Evolutionary conservation across 1,140 invertebrate genomes (phyloP), one percentile per base, ranked within the genome.

Genomic region (Drosophila nigromelanica): DNA sequence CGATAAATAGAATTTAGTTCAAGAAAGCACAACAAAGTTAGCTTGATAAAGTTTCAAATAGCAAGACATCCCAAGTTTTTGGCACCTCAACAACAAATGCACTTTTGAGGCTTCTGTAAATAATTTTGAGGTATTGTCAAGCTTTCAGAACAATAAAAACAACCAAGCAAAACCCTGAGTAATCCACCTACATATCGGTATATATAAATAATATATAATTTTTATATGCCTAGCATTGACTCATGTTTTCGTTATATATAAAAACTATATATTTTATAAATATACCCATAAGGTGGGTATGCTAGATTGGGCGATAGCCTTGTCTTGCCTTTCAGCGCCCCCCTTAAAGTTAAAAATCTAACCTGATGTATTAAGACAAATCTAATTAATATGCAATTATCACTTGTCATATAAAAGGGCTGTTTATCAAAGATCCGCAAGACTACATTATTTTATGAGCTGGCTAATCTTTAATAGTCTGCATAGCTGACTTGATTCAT

Each of bases 361-460:
- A 69, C 59, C 70, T 39, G 39, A 24, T 51, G 6, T 72, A 50
- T 51, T 33, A n/a, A 56, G 48, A 54, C 56, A 61, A 48, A 43
- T 56, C 50, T 50, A 80, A 76, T 60, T 73, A 45, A 73, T 79
- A 73, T 68, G 76, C 52, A 89, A 89, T 86, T 89, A 70, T 39
- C 56, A 51, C 37, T 14, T 33, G 30, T 33, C 30, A 7, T 6
- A 33, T 33, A 2, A 7, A 33, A 33, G 6, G 6, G 2, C 30
- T 35, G 33, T 35, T 10, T 10, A 35, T 10, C 7, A 8, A 45
- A 24, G 21, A 30, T 55, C 62, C 60, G 21, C 3, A 24, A 24
- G 21, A 3, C 21, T 24, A 56, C 61, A 51, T 61, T 61, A 5
- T 5, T 51, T 59, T 51, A 62, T 52, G 15, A 40, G 6, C 48